Conservation (phyloP, 92 coral and sea anemone species). For the Paragorgia papillata region DNA sequence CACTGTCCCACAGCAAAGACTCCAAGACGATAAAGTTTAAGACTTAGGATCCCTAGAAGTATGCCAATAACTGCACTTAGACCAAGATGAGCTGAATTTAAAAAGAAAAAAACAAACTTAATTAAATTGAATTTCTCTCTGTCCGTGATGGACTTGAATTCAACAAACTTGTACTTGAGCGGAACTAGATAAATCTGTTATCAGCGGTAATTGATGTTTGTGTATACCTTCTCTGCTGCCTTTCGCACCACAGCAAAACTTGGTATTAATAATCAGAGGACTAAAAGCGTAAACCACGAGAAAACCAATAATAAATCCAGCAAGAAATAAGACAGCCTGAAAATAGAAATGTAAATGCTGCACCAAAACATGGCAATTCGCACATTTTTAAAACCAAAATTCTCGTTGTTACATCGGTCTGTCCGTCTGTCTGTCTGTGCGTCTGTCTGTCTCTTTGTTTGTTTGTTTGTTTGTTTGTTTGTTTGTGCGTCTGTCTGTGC, state of each 20-base stretch:
- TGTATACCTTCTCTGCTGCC: conserved; percentile 75
- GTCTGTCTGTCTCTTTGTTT: too few species aligned
- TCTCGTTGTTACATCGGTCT: too few species aligned
- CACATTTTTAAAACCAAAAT: too few species aligned
- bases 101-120: neutral
- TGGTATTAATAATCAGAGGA: conserved; percentile 78
- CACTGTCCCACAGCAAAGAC: conserved; percentile 93
- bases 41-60: conserved; percentile 80
- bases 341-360: neutral
- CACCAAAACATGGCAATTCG: too few species aligned
- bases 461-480: too few species aligned
- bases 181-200: too few species aligned
- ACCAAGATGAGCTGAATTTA: conserved; percentile 71
- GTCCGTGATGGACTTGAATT: too few species aligned
- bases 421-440: too few species aligned
- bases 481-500: too few species aligned
- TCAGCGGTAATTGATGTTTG: neutral
- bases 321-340: conserved; percentile 90
- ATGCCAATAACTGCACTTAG: conserved; percentile 76
- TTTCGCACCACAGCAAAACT: conserved; percentile 78
- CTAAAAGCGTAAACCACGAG: conserved; percentile 85
- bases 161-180: too few species aligned
- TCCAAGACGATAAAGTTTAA: conserved; percentile 84
- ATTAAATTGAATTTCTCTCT: neutral
- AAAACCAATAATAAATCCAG: conserved; percentile 78